Base-by-base conservation (phyloP, 2,888 invertebrate species). In the Gari tellinella region DNA sequence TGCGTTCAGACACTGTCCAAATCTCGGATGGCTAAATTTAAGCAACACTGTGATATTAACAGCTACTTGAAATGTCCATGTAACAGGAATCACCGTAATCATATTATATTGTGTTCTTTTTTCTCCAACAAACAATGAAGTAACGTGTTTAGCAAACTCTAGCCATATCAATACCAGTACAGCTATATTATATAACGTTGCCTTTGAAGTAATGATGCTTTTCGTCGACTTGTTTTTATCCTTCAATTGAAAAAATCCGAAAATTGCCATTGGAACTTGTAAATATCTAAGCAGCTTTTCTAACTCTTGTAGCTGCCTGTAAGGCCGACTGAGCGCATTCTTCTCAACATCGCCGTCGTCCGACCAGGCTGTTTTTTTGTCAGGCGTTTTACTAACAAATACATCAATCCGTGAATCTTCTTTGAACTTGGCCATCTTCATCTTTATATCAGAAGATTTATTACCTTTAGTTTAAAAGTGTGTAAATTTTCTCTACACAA, bases 11-110 rank as follows among this genome's bases (percentile, higher is more conserved):
- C 26, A 26, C 2, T 58, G 5, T 26, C 58, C 58, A n/a, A 23
- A 58, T 21, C 38, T 48, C 15, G 58, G 48, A 31, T 48, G 58
- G 23, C 41, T 40, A 10, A 41, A 40, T 15, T 55, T 55, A 19
- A 55, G 10, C 41, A 41, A 40, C 2, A 55, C 21, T 23, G 19
- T 21, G 17, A 55, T 41, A 41, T 55, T 55, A n/a, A 19, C n/a
- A 10, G 41, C 21, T 2, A 55, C 25, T 41, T 55, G 55, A 8
- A 55, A 25, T 23, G 40, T 25, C 55, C 55, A 55, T 3, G 41
- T 55, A 14, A 23, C 55, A 1, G 41, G 23, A 23, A 55, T 37
- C 2, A 41, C 23, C n/a, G 23, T 19, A 14, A 25, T 25, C 23
- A 41, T 37, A 25, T 23, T 41, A 25, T 23, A 41, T 2, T 55